Base-by-base conservation (phyloP, 2,888 invertebrate species). In the Hoplodrina ambigua region DNA sequence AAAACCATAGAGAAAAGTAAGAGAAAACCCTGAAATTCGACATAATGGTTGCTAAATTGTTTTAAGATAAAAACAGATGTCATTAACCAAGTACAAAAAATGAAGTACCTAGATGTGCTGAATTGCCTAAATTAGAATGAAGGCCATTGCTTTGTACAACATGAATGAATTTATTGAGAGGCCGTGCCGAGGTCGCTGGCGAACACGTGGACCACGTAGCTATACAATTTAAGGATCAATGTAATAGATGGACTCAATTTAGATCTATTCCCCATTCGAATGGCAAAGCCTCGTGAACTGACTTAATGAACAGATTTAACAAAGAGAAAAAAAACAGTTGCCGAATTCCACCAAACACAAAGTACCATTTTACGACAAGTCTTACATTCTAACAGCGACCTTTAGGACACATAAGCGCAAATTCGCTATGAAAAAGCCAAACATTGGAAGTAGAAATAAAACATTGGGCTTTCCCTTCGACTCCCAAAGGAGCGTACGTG, bases 161-260 rank as follows among this genome's bases (percentile, higher is more conserved):
- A 85, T 86, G 87, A 91, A 90, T 87, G 86, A 86, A 87, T 86
- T 86, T 85, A 86, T 86, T 83, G 84, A 87, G 85, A 89, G 88
- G 87, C 82, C 83, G 73, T 66, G 61, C 30, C 75, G 78, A 83
- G 84, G 84, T 78, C 82, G 70, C 49, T 58, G 20, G 65, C 44
- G 25, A 69, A 69, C 72, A 71, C 62, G 69, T 66, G 66, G 58
- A 57, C 63, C 70, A 65, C 54, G 56, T 68, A 74, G 52, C 62
- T 55, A 74, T 69, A 70, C 69, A 65, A 63, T 66, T 69, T 57
- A 50, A 67, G 33, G 25, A 67, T 17, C 37, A 50, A 62, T 60
- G 53, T 71, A 72, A 68, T 61, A 81, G 19, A 67, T 68, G 17
- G 46, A 46, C 19, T 52, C 59, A 75, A 60, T 65, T 59, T 37